Evolutionary conservation across 2,797 vertebrate species (phyloP), one percentile per base, ranked within the genome.

Genomic region (Pyrocephalus nanus): DNA sequence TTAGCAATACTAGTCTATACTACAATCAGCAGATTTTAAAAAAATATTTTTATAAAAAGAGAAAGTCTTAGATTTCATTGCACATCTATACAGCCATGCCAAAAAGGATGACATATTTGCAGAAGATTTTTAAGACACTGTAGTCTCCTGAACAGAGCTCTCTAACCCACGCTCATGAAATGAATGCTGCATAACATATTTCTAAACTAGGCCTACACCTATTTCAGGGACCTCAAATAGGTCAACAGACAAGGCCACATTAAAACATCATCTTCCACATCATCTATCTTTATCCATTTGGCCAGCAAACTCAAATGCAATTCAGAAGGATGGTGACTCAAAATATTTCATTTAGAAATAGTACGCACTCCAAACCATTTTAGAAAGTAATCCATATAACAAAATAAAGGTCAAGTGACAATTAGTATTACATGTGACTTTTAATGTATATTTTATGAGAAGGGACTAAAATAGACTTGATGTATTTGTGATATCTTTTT

Each of bases 351-450:
- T 65, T 86, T 91, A 77, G 69, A 74, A 92, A 87, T 5, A 88
- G 73, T 45, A 91, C 50, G 73, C 80, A 27, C 34, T 91, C 50
- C 62, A 93, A 92, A 83, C 8, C 50, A 75, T 88, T 93, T 92
- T 50, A 80, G 57, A 92, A 96, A 78, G 62, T 62, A 69, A 94
- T 62, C 34, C 62, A 83, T 74, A 90, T 21, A 90, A 89, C 34
- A 92, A 91, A 88, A 89, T 85, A 93, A 86, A 96, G 75, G 79
- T 83, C 70, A 96, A 90, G 64, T 11, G 15, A 51, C 70, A 91
- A 65, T 92, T 72, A 88, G 36, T 15, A 75, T 75, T 83, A 62
- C 26, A 72, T n/a, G 43, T 38, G 29, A 93, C 88, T 78, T 66
- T 62, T 69, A 91, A 91, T 26, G 40, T 83, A 19, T n/a, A 79